Conservation (phyloP, 2,113 vertebrate genomes). For the Siniperca knerii region DNA sequence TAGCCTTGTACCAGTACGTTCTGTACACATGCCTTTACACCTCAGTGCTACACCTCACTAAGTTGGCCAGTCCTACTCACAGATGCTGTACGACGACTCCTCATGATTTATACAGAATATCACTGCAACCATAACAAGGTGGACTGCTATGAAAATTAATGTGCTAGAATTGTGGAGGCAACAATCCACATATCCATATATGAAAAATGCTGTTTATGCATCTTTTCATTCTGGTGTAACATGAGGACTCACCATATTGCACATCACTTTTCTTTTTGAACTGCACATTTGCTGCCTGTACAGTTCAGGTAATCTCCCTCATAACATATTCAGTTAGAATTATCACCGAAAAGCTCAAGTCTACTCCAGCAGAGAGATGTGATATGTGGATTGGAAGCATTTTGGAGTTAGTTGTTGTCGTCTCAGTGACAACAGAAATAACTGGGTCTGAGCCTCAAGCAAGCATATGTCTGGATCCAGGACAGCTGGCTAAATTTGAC, state of each 20-base stretch:
- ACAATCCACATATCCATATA: not conserved
- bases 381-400: conserved; percentile 40
- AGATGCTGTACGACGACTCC: conserved; percentile 12
- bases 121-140: not conserved
- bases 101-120: conserved; percentile 1
- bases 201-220: not conserved
- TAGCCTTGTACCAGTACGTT: conserved; percentile 43
- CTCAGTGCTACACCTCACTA: conserved; percentile 22
- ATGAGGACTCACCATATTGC: not conserved
- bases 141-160: not conserved
- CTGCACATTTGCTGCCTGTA: not conserved
- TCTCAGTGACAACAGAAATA: conserved; percentile 56
- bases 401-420: conserved; percentile 46
- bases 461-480: conserved; percentile 48
- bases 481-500: conserved; percentile 77
- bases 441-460: conserved; percentile 62
- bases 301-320: conserved; percentile 5
- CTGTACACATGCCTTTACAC: conserved; percentile 55
- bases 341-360: conserved; percentile 2
- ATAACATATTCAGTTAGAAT: conserved; percentile 27
- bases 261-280: not conserved
- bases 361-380: not conserved
- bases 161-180: not conserved
- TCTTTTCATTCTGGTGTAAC: not conserved
- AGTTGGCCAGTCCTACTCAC: not conserved